Percentiles rank a stretch among this genome's conserved stretches.
Conservation (phyloP, 2,888 invertebrate genomes). For the Toxonevra muliebris region DNA sequence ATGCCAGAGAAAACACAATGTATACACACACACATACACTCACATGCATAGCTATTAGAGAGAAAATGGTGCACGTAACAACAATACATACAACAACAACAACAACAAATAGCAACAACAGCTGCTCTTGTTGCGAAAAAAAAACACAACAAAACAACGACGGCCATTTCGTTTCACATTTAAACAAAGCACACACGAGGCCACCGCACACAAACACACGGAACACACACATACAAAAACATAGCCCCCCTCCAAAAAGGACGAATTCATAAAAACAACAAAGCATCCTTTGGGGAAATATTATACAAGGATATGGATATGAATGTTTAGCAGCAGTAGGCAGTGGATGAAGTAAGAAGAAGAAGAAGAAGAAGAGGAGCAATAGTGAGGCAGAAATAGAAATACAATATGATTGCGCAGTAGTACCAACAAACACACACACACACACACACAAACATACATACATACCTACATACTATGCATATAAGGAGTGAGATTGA, state of each 20-base stretch:
- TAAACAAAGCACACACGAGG: no score
- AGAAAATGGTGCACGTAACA: background rate
- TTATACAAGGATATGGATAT: background rate
- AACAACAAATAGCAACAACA: background rate
- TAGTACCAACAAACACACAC: background rate
- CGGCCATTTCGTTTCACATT: constrained; percentile 23
- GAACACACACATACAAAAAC: constrained; percentile 3
- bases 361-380: background rate
- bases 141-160: background rate
- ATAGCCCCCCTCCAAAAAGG: constrained; percentile 12
- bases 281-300: constrained; percentile 41
- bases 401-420: constrained; percentile 3
- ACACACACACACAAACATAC: background rate
- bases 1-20: constrained; percentile 28
- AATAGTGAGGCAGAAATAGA: no score
- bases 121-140: no score
- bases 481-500: no score
- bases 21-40: constrained; percentile 10
- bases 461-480: background rate
- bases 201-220: background rate
- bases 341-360: constrained; percentile 2
- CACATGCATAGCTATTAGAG: constrained; percentile 1
- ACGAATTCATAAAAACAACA: constrained; percentile 36
- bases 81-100: constrained; percentile 9
- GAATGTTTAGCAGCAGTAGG: background rate